Percentiles rank a stretch among this genome's conserved stretches.
Evolutionary conservation across 92 coral and sea anemone genomes (phyloP).

Genomic region (Epizoanthus illoricatus): DNA sequence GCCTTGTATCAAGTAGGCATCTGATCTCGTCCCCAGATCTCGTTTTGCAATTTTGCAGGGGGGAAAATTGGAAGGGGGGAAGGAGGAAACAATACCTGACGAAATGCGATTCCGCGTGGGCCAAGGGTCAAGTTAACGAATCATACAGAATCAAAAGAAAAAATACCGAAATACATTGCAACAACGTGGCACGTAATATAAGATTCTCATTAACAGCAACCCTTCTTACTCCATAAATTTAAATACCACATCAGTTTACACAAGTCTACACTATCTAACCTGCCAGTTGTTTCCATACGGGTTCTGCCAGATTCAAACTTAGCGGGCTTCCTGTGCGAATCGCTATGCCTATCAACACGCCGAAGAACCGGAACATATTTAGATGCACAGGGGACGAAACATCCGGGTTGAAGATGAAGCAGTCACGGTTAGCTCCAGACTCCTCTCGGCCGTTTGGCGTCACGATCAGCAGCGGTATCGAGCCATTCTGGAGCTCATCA

Average conservation of each 20-base stretch:
- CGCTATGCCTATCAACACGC: slow-evolving; percentile 89
- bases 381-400: slow-evolving; percentile 70
- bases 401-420: slow-evolving; percentile 95
- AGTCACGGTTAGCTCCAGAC: slow-evolving; percentile 98
- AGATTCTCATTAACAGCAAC: no score
- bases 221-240: no score
- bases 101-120: no score
- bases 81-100: no score
- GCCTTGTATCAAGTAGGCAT: no score
- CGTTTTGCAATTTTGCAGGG: no score
- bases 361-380: slow-evolving; percentile 92
- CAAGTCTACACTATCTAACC: slow-evolving; percentile 45
- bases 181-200: no score
- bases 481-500: slow-evolving; percentile 97
- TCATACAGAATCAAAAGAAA: no score
- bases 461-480: slow-evolving; percentile 88
- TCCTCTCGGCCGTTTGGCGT: slow-evolving; percentile 99
- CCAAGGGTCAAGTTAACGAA: no score
- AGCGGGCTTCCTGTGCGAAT: slow-evolving; percentile 99
- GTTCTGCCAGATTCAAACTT: slow-evolving; percentile 94
- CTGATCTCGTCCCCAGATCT: no score
- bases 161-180: no score
- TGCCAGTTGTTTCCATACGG: slow-evolving; percentile 96
- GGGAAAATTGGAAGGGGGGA: no score
- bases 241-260: background rate